Evolutionary conservation across 1,140 invertebrate species (phyloP).

Genomic region (Panagrolaimus sp.): DNA sequence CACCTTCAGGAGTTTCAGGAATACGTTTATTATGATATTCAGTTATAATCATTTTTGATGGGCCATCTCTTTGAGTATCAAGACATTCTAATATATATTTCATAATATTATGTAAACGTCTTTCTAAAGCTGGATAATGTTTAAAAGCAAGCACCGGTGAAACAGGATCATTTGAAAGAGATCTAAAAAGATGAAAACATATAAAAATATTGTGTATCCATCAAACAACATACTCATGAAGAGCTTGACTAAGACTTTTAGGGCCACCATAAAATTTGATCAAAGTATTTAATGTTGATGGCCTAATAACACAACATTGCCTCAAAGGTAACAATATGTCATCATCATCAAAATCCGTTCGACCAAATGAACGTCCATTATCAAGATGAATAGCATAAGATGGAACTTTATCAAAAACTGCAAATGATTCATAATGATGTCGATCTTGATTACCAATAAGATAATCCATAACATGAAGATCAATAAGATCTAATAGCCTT

Average conservation of each 20-base stretch:
- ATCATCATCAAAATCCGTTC: constrained; percentile 44
- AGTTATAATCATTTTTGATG: constrained; percentile 25
- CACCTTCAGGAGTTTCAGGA: constrained; percentile 70
- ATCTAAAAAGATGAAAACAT: constrained; percentile 21
- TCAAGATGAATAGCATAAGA: constrained; percentile 58
- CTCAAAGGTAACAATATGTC: constrained; percentile 45
- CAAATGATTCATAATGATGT: constrained; percentile 58
- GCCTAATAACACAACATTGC: constrained; percentile 43
- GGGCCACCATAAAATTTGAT: constrained; percentile 33
- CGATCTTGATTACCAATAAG: constrained; percentile 58
- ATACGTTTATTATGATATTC: constrained; percentile 40
- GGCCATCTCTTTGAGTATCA: constrained; percentile 26
- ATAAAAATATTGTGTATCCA: constrained; percentile 8
- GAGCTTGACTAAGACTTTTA: constrained; percentile 34
- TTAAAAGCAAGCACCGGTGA: constrained; percentile 42
- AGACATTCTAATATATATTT: constrained; percentile 42
- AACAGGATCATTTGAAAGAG: constrained; percentile 40
- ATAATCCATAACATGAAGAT: constrained; percentile 63
- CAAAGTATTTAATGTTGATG: constrained; percentile 31
- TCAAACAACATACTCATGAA: constrained; percentile 34
- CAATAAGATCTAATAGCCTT: constrained; percentile 84
- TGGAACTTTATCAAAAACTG: constrained; percentile 40
- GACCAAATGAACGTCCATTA: constrained; percentile 52
- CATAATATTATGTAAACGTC: constrained; percentile 46
- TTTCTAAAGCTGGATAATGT: constrained; percentile 40